These are phyloP conservation scores for Dipodomys spectabilis DNA, from an alignment of 2,113 vertebrate genomes.

Conservation along the genomic window DNA sequence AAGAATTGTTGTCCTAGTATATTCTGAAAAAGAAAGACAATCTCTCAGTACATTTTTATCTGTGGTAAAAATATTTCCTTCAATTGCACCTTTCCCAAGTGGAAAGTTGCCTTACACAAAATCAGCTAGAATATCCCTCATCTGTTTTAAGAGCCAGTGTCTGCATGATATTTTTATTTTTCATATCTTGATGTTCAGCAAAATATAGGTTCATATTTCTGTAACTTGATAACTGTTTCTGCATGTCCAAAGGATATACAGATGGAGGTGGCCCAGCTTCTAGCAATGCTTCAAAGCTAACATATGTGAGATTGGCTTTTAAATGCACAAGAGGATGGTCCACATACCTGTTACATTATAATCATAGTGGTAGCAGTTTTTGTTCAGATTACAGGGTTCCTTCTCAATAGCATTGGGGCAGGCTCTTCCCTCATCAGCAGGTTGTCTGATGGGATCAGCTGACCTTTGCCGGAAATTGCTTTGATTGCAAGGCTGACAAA, in stretches of 20 bases:
- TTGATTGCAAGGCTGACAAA: constrained; percentile 93
- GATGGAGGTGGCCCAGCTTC: background rate
- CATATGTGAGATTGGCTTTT: too few relatives aligned
- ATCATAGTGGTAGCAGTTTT: constrained; percentile 97
- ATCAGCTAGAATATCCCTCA: background rate
- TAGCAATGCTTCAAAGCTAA: background rate
- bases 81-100: background rate
- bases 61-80: background rate
- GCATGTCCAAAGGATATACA: background rate
- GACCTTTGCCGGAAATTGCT: constrained; percentile 89
- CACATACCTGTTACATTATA: constrained; percentile 97
- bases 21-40: background rate
- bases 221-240: background rate
- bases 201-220: constrained; percentile 22
- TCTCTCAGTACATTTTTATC: constrained; percentile 6
- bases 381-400: constrained; percentile 94
- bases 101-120: background rate
- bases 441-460: constrained; percentile 90
- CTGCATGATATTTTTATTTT: constrained; percentile 21
- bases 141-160: background rate
- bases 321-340: background rate
- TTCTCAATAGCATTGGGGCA: constrained; percentile 90
- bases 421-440: constrained; percentile 88
- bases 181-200: background rate
- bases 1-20: background rate